Base-by-base conservation (phyloP, 2,888 invertebrate species). In the Silvanus unidentatus region DNA sequence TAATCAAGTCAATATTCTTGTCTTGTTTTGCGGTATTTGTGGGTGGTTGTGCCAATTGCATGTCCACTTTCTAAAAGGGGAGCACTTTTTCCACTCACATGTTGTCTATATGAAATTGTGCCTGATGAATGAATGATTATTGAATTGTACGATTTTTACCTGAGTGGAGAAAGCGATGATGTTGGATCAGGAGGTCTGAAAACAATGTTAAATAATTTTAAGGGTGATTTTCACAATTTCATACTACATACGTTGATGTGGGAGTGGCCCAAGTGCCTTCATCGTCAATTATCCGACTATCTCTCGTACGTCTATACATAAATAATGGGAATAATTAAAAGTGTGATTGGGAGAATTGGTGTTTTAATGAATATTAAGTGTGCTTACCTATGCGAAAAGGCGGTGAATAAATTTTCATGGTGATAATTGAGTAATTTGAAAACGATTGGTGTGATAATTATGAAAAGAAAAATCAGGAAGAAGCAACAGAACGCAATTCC, bases 391-490 rank as follows among this genome's bases (percentile, higher is more conserved):
- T 60, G 62, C 34, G 61, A 59, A 43, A 55, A 52, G n/a, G 60
- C 58, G 15, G 55, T 57, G 41, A 56, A 57, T 43, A 55, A 47
- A 50, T 60, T 56, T 42, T 63, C 62, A 42, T 62, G 63, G 55
- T 69, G 70, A 55, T 62, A 60, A 40, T 62, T 61, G 22, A 69
- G 58, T 44, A 73, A 55, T 50, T 67, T 67, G 36, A 73, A 56
- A 36, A 65, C 60, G 8, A 72, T 54, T 11, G 72, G 70, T 22
- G 68, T 66, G 37, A 69, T 59, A 8, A 59, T 60, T 35, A 73
- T 55, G 44, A 73, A 66, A 35, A 72, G 50, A 44, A 73, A 42
- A 45, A 73, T 64, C 35, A 71, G 66, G 55, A 68, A 66, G 43
- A 68, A 62, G 46, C 65, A 58, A 15, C 59, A 60, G 40, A 67